A percentile compares a stretch with the other conserved stretches of the same genome.
These are phyloP conservation scores for Calidris pugnax DNA, from an alignment of 2,113 vertebrate species.

Conservation along the genomic window DNA sequence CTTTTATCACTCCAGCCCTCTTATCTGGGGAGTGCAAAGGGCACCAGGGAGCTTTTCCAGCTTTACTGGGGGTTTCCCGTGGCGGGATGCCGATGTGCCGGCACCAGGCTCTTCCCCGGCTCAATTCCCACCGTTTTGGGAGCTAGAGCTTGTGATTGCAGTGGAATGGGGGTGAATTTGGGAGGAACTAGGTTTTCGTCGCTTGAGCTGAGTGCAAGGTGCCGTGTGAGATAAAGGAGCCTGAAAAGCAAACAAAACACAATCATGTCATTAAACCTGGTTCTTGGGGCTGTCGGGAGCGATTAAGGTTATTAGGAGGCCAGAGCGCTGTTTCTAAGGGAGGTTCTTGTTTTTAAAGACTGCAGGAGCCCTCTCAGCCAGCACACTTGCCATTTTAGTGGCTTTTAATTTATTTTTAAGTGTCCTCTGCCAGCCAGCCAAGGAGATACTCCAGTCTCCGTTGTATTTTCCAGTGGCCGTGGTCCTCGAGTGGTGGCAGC, in stretches of 20 bases:
- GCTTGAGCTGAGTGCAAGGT: neutral
- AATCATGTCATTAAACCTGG: neutral
- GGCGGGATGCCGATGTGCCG: neutral
- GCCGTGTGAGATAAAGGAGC: neutral
- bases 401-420: neutral
- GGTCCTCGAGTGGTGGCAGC: neutral
- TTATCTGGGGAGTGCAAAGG: neutral
- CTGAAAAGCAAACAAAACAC: neutral
- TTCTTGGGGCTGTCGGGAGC: neutral
- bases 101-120: neutral
- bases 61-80: neutral
- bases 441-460: neutral
- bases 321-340: neutral
- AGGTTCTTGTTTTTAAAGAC: constrained; percentile 27
- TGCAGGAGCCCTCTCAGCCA: neutral
- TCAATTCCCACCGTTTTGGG: neutral
- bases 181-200: neutral
- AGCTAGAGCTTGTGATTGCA: neutral
- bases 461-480: neutral
- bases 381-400: neutral
- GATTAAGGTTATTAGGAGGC: constrained; percentile 44
- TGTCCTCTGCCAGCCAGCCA: neutral
- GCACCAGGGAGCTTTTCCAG: neutral
- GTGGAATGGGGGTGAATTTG: neutral
- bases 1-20: neutral